phyloP scores from a whole-genome alignment of 2,113 vertebrate genomes.

The Eublepharis macularius region DNA sequence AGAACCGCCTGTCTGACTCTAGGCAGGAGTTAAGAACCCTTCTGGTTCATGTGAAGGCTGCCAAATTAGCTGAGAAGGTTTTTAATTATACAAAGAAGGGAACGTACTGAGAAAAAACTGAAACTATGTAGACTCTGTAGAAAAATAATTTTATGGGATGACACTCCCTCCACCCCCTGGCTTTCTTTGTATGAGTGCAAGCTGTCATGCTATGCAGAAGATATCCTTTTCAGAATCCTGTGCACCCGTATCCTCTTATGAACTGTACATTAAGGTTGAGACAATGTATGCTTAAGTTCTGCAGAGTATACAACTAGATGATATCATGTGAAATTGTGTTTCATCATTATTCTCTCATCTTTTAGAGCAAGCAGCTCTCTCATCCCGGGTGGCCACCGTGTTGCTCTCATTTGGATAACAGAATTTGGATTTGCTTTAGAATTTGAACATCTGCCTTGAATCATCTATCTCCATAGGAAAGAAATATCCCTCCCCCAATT shows the following conservation, averaged over 20 bases:
- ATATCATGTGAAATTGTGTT: background rate
- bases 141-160: background rate
- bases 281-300: background rate
- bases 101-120: background rate
- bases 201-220: background rate
- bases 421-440: background rate
- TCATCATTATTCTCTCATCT: background rate
- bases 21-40: conserved; percentile 16
- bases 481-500: background rate
- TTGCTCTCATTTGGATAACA: background rate
- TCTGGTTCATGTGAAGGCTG: conserved; percentile 25
- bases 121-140: background rate
- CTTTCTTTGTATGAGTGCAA: background rate
- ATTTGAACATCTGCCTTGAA: background rate
- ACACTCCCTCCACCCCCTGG: background rate
- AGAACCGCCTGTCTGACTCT: conserved; percentile 25
- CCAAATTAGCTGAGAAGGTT: conserved; percentile 23
- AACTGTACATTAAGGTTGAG: background rate
- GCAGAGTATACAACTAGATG: background rate
- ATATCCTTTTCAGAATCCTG: background rate
- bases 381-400: background rate
- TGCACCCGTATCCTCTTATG: background rate
- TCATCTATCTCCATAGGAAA: background rate
- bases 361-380: background rate
- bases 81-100: conserved; percentile 48